Percentiles rank a stretch among this genome's conserved stretches.
Evolutionary conservation across 2,113 vertebrate genomes (phyloP).

Genomic region (Saccopteryx leptura): DNA sequence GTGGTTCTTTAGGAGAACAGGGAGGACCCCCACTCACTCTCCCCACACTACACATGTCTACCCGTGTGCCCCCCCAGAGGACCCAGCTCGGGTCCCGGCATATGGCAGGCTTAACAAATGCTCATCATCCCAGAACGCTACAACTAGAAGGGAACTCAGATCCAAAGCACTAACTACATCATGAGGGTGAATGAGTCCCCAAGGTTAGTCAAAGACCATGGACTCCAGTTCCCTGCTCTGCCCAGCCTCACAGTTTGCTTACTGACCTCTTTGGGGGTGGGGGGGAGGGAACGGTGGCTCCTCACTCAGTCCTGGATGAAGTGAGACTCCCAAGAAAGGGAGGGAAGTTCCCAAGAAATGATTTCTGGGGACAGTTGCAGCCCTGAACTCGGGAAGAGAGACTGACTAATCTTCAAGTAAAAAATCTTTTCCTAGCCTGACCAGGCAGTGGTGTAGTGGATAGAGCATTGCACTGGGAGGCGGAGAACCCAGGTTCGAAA

Average conservation of each 20-base stretch:
- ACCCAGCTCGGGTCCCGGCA: neutral
- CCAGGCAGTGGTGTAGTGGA: no score
- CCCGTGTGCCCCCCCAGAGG: neutral
- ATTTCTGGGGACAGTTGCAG: neutral
- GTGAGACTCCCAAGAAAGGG: neutral
- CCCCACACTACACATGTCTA: neutral
- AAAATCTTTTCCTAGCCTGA: neutral
- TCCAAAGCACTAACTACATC: neutral
- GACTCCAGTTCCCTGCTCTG: neutral
- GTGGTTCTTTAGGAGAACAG: neutral
- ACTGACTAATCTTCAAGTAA: neutral
- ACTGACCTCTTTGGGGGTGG: neutral
- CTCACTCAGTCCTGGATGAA: neutral
- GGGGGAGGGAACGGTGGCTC: neutral
- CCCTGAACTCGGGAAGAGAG: neutral
- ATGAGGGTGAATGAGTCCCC: neutral
- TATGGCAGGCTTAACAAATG: neutral
- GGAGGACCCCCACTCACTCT: neutral
- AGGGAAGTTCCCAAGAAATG: neutral
- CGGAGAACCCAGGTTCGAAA: no score
- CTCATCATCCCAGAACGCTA: neutral
- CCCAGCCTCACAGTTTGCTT: neutral
- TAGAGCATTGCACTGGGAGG: no score
- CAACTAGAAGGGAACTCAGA: neutral
- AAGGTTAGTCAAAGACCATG: neutral